Base-by-base conservation (phyloP, 37 sponge, comb jelly and placozoan genomes). In the Beroe forskalii region DNA sequence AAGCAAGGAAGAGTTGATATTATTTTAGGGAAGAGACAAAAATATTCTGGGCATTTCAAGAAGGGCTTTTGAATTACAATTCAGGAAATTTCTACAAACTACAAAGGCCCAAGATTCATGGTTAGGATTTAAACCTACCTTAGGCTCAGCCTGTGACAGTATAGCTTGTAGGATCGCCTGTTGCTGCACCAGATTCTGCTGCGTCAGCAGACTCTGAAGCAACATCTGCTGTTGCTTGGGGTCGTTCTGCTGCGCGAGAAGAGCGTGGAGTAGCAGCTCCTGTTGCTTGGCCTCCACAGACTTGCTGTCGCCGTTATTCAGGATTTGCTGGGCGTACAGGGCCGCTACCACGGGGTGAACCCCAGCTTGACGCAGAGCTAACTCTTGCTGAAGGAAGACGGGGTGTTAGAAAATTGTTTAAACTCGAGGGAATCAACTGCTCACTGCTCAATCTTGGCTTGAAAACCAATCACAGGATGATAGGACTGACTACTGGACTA, bases 301-400 rank as follows among this genome's bases (percentile, higher is more conserved):
- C 75, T 72, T 32, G 40, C 35, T 72, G 40, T 37, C 75, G 4
- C 75, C 75, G 37, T 37, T 37, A 39, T 32, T 72, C 2, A 72
- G 75, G 35, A 72, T 32, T 30, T 72, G 75, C 31, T 72, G 75
- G 31, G 75, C 75, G 75, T 72, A 72, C 39, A 72, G 39, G 9
- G 75, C 75, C 35, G 75, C 75, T 4, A 72, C 75, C 3, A 72
- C 75, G 4, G 75, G 75, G 75, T 72, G 75, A 4, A 72, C 75
- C 28, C 75, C 75, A 8, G 75, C 75, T 20, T 72, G 75, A 30
- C 75, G 75, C 40, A 72, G 75, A 35, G 75, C 75, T 2, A 72
- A 20, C 75, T 72, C 75, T 20, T 72, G 75, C 75, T 72, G 75
- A 12, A 72, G 39, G 6, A n/a, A n/a, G n/a, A n/a, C n/a, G n/a